phyloP scores from a whole-genome alignment of 1,140 invertebrate genomes.

The Brachionus rotundiformis region DNA sequence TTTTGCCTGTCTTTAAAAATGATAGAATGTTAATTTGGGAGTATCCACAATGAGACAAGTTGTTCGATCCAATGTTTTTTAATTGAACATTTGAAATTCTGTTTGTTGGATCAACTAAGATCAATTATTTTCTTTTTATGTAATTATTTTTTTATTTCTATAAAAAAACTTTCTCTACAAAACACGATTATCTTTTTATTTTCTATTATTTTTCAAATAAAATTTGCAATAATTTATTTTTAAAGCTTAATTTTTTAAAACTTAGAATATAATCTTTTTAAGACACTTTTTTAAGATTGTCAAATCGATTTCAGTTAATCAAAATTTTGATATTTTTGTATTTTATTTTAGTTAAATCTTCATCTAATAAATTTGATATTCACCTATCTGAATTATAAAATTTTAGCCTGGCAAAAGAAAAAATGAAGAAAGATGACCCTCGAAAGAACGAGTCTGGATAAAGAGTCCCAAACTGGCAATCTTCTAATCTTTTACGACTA shows the following conservation, averaged over 20 bases:
- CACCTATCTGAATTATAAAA: too few relatives aligned
- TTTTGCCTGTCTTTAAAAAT: slow-evolving; percentile 18
- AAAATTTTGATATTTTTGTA: too few relatives aligned
- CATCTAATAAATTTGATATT: too few relatives aligned
- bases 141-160: slow-evolving; percentile 1
- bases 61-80: not conserved
- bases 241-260: not conserved
- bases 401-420: too few relatives aligned
- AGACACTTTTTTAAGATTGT: too few relatives aligned
- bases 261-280: too few relatives aligned
- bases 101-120: slow-evolving; percentile 17
- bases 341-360: too few relatives aligned
- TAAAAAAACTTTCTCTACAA: slow-evolving; percentile 9
- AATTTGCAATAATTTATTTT: not conserved
- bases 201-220: not conserved
- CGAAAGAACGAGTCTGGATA: too few relatives aligned
- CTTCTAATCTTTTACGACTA: too few relatives aligned
- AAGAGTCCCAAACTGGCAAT: too few relatives aligned
- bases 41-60: not conserved
- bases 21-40: not conserved
- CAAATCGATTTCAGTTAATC: too few relatives aligned
- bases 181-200: not conserved
- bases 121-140: slow-evolving; percentile 1
- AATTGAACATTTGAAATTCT: not conserved
- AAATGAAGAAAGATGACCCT: too few relatives aligned